Base-by-base conservation (phyloP, 2,113 vertebrate species). In the Tetraodon nigroviridis region DNA sequence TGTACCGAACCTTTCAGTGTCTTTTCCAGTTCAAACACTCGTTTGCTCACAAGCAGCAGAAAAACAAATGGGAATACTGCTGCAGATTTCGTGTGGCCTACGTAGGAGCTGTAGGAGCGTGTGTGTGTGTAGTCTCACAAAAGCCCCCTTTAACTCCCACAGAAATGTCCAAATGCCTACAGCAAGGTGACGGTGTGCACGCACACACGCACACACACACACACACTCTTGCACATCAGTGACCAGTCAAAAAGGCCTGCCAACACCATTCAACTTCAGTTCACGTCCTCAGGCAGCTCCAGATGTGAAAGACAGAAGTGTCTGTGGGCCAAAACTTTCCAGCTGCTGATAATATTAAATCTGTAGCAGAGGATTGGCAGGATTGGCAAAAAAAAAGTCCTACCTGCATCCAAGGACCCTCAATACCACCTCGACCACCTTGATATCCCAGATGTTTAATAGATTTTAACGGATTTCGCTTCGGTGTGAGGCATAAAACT, bases 231-330 rank as follows among this genome's bases (percentile, higher is more conserved):
- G 18, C 50, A 37, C 2, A 1, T 53, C 51, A 61, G 19, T 66
- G 69, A 82, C 63, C 69, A 71, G 55, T 68, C 68, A 65, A 65
- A 58, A 53, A 57, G 51, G 40, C 56, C 75, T 84, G 83, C 69
- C 77, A 78, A 79, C 61, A 76, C 50, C 67, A 66, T 58, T 73
- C 49, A 58, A 57, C 77, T 59, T 82, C 79, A 73, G 59, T 2
- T 1, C 48, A 54, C 1, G 47, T 73, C 72, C 67, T 6, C 48
- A 61, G 71, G 79, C 71, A 41, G 68, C 55, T 63, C 64, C 79
- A 85, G 79, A 83, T 83, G 81, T 77, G 71, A 74, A 62, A 75
- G 78, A 66, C 67, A 64, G 69, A 68, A 54, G 64, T 45, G 37
- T 44, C 18, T 58, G 71, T 64, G 60, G 64, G 67, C 69, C 64